Evolutionary conservation across 2,113 vertebrate species (phyloP).

Genomic region (Cygnus atratus): DNA sequence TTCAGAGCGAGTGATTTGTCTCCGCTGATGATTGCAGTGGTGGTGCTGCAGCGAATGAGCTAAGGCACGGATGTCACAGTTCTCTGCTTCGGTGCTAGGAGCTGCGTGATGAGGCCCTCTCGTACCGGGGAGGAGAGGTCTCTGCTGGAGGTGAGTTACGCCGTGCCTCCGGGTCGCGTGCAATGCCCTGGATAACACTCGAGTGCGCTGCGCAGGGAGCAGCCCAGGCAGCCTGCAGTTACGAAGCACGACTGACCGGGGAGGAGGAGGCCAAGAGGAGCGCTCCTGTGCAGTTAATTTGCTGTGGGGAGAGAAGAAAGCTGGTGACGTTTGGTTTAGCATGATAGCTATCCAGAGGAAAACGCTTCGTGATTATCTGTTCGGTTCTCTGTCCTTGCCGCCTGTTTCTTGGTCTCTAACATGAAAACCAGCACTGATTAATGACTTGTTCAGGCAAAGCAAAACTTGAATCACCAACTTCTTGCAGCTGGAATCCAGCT

Average conservation of each 20-base stretch:
- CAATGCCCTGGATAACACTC: neutral
- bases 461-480: neutral
- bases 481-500: neutral
- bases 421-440: neutral
- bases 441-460: neutral
- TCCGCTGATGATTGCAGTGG: neutral
- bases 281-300: slow-evolving; percentile 45
- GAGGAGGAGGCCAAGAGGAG: neutral
- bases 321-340: slow-evolving; percentile 8
- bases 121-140: neutral
- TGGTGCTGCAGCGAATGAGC: slow-evolving; percentile 43
- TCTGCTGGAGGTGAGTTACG: neutral
- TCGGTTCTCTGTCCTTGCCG: neutral
- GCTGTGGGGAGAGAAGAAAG: neutral
- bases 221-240: neutral
- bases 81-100: neutral
- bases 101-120: neutral
- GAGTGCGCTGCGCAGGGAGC: neutral
- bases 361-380: neutral
- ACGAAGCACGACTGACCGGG: neutral
- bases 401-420: neutral
- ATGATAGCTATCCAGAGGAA: neutral
- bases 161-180: neutral
- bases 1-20: neutral
- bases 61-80: slow-evolving; percentile 12